Evolutionary conservation across 2,888 invertebrate genomes (phyloP), one percentile per base, ranked within the genome.

Genomic region (Tachina fera): DNA sequence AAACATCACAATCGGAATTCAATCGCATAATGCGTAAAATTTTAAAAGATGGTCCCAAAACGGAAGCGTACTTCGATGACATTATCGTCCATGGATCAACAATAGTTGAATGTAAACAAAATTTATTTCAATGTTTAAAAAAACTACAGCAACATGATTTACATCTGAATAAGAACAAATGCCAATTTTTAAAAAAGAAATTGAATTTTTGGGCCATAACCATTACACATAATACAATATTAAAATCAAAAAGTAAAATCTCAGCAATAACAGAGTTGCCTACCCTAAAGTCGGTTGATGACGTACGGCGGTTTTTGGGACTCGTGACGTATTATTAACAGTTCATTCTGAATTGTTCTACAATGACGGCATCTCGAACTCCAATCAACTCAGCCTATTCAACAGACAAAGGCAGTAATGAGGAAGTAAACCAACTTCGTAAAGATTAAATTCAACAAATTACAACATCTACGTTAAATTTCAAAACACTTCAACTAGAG

Each of bases 341-440:
- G 9, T 87, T 87, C 56, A 88, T 88, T 43, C 82, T 71, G 51
- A 79, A 84, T 56, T 56, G 39, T 61, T 83, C 83, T 53, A 72
- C 85, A 51, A 72, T 80, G 0, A 87, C 84, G 70, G 10, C 84
- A 63, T n/a, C n/a, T n/a, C n/a, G n/a, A n/a, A n/a, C n/a, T n/a
- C n/a, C n/a, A n/a, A n/a, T n/a, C n/a, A n/a, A n/a, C n/a, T n/a
- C n/a, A n/a, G n/a, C n/a, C n/a, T n/a, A n/a, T n/a, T n/a, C n/a
- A n/a, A n/a, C n/a, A n/a, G n/a, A n/a, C n/a, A n/a, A n/a, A n/a
- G n/a, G n/a, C n/a, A n/a, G n/a, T n/a, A n/a, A n/a, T n/a, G n/a
- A n/a, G n/a, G n/a, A n/a, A n/a, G n/a, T n/a, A n/a, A n/a, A n/a
- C n/a, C n/a, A n/a, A n/a, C n/a, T n/a, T n/a, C n/a, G n/a, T n/a